A percentile compares a stretch with the other conserved stretches of the same genome.
These are phyloP conservation scores for Pristiophorus japonicus DNA, from an alignment of 2,113 vertebrate species.

Conservation along the genomic window DNA sequence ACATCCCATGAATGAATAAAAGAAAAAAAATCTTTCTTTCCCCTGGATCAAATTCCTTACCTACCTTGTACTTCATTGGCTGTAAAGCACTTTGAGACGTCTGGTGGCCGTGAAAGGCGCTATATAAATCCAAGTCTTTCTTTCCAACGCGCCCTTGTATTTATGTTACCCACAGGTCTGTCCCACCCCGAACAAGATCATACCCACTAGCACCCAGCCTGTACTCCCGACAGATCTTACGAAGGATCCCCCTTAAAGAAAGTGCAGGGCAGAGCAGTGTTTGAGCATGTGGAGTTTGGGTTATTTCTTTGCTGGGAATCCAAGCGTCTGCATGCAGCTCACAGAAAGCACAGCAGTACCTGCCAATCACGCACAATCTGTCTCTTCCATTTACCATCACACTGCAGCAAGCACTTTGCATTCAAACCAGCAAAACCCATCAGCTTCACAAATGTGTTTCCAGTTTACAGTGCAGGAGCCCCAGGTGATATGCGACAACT, in stretches of 20 bases:
- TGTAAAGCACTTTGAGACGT: too few relatives aligned
- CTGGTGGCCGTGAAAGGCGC: too few relatives aligned
- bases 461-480: background rate
- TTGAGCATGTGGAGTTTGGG: background rate
- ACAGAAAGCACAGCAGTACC: background rate
- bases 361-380: constrained; percentile 18
- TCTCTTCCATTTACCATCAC: constrained; percentile 14
- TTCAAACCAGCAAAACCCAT: background rate
- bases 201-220: background rate
- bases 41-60: too few relatives aligned
- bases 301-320: background rate
- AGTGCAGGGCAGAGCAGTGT: background rate
- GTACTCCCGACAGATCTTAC: too few relatives aligned
- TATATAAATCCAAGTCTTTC: background rate
- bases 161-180: background rate
- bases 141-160: background rate
- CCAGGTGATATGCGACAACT: background rate
- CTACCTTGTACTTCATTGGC: too few relatives aligned
- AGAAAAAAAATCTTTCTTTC: too few relatives aligned
- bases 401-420: background rate
- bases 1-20: too few relatives aligned
- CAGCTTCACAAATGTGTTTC: background rate
- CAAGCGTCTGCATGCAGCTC: background rate
- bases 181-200: background rate
- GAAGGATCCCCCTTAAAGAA: background rate